Evolutionary conservation across 2,888 invertebrate species (phyloP), one percentile per base, ranked within the genome.

Genomic region (Phymatocera aterrima): DNA sequence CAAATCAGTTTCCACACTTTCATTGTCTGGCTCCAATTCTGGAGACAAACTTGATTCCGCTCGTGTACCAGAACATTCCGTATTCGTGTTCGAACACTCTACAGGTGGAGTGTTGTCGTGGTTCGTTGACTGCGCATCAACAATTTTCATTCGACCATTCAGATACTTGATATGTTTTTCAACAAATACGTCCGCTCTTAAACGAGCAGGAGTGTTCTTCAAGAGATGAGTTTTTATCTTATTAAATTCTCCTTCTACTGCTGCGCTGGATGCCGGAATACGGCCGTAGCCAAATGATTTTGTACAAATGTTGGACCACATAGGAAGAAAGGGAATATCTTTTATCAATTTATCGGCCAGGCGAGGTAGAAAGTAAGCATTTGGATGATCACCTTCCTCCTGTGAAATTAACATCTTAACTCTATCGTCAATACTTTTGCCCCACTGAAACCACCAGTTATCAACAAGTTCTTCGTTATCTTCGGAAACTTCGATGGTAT

Each of bases 201-300:
- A 46, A 21, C 77, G 64, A 28, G 57, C 37, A 21, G 77, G 48
- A 24, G 31, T 18, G 48, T 79, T 68, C 28, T 57, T 61, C 21
- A 79, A 43, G 18, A 81, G 40, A 6, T 65, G 64, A 4, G 77
- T 78, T 80, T 80, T 79, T 40, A 80, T 80, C 6, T 70, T 78
- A 78, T 77, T 28, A 51, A 81, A 81, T 60, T 80, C 79, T 3
- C 61, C 74, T 57, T 82, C 79, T 21, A 80, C 79, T 21, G 70
- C 43, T 24, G 80, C 80, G 75, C 79, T 82, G 2, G 77, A 75
- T 21, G 82, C 80, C 18, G 80, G 80, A 51, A 81, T 43, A 54
- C 81, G 77, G n/a, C 82, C 81, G 18, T 79, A 80, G 18, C 79
- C 80, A n/a, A 80, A 81, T 77, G 78, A 57, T 31, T 82, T 60